Evolutionary conservation across 2,888 invertebrate genomes (phyloP).

Genomic region (Pachliopta kotzebuea): DNA sequence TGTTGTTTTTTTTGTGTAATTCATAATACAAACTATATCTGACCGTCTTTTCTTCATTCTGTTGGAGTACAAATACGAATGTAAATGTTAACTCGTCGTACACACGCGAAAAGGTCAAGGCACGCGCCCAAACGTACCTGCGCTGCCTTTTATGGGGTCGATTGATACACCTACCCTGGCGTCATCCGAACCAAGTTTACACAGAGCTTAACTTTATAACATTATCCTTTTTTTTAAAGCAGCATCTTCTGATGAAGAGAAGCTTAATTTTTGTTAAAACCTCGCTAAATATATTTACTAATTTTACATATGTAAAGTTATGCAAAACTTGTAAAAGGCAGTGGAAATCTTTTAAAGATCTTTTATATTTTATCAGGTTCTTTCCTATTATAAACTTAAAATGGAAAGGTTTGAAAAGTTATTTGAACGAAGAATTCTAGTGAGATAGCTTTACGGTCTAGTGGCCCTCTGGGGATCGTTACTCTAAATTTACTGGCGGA

Average conservation of each 20-base stretch:
- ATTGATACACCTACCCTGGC: constrained; percentile 24
- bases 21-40: neutral
- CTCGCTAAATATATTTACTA: no score
- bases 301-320: no score
- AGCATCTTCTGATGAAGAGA: no score
- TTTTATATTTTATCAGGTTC: neutral
- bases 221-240: neutral
- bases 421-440: constrained; percentile 21
- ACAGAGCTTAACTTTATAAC: constrained; percentile 1
- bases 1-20: neutral
- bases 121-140: constrained; percentile 32
- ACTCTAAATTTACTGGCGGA: constrained; percentile 23
- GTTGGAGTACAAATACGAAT: constrained; percentile 32
- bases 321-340: no score
- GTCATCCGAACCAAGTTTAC: constrained; percentile 22
- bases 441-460: constrained; percentile 27
- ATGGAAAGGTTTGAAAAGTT: neutral
- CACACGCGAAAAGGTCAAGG: constrained; percentile 46
- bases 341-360: no score
- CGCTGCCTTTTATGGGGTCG: constrained; percentile 39
- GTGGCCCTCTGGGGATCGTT: constrained; percentile 28
- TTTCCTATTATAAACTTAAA: constrained; percentile 1
- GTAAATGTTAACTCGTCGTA: constrained; percentile 35
- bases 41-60: neutral
- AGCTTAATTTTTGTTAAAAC: no score